Evolutionary conservation across 2,888 invertebrate species (phyloP), one percentile per base, ranked within the genome.

Genomic region (Pyrochroa serraticornis): DNA sequence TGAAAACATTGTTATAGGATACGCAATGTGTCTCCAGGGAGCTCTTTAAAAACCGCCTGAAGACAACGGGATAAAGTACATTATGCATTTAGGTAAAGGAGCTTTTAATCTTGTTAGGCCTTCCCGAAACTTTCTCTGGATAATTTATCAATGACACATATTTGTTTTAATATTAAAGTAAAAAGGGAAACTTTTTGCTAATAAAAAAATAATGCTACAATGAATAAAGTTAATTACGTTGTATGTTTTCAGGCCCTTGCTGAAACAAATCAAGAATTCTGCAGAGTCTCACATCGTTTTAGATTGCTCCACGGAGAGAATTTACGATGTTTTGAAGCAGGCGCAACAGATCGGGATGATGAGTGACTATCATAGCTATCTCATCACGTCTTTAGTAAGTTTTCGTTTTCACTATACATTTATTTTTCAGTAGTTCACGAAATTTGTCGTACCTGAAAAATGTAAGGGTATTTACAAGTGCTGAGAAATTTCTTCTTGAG

Each of bases 321-420:
- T 95, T 64, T 87, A 91, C 73, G 89, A 91, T 70, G 92, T 95
- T 13, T 81, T 95, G 54, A 94, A 94, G 74, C 95, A 96, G 80
- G 95, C 95, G 7, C 93, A 95, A 79, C 95, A 95, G 82, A 92
- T 97, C 67, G 96, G 96, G 63, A 93, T 97, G 93, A 95, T 97
- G 92, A 95, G 94, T 64, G 93, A 94, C 76, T 92, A 95, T 76
- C 95, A 95, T 79, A 94, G 94, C 80, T 97, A 94, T 77, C 86
- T 97, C 70, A 91, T 96, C 67, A 95, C 95, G 0, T 93, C 95
- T 2, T 79, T 97, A 82, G 93, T 93, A 82, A 85, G 84, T 78
- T 58, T 68, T 65, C 67, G 22, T 49, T 62, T 35, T 12, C 38
- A 38, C 50, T 8, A 51, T 49, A 37, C 37, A 33, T 47, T 46